Conservation (phyloP, 2,888 invertebrate species). For the Mythimna pallens region DNA sequence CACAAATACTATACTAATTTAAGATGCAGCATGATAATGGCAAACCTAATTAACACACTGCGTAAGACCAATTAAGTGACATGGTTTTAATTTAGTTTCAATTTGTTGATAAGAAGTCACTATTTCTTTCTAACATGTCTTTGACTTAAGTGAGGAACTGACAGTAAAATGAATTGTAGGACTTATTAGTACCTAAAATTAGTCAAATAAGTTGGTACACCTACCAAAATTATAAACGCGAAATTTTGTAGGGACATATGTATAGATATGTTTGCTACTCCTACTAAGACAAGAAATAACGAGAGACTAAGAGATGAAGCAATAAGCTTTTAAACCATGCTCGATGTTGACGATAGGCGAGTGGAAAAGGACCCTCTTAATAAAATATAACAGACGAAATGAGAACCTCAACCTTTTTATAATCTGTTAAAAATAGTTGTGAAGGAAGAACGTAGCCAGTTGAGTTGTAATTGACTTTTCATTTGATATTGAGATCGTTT, state of each 20-base stretch:
- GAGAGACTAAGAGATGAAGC: too few relatives aligned
- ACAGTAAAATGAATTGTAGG: not conserved
- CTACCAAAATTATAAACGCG: too few relatives aligned
- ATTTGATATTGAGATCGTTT: constrained; percentile 9
- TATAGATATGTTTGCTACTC: too few relatives aligned
- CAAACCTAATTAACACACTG: constrained; percentile 38
- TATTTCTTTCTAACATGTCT: constrained; percentile 2
- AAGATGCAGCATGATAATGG: constrained; percentile 30
- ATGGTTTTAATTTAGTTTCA: constrained; percentile 46
- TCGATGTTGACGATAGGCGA: too few relatives aligned
- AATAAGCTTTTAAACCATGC: too few relatives aligned
- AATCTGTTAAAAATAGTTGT: too few relatives aligned
- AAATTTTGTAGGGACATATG: too few relatives aligned
- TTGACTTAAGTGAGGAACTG: not conserved
- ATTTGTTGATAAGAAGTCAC: constrained; percentile 34
- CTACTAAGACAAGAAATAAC: too few relatives aligned
- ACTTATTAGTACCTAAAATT: not conserved
- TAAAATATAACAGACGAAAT: too few relatives aligned
- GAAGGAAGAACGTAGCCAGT: not conserved
- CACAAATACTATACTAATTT: not conserved
- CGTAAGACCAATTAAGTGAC: constrained; percentile 49
- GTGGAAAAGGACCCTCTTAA: too few relatives aligned
- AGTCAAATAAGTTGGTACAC: not conserved
- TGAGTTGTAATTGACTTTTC: not conserved
- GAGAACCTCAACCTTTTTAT: too few relatives aligned